phyloP scores from a whole-genome alignment of 2,797 vertebrate genomes.

The Falco columbarius region DNA sequence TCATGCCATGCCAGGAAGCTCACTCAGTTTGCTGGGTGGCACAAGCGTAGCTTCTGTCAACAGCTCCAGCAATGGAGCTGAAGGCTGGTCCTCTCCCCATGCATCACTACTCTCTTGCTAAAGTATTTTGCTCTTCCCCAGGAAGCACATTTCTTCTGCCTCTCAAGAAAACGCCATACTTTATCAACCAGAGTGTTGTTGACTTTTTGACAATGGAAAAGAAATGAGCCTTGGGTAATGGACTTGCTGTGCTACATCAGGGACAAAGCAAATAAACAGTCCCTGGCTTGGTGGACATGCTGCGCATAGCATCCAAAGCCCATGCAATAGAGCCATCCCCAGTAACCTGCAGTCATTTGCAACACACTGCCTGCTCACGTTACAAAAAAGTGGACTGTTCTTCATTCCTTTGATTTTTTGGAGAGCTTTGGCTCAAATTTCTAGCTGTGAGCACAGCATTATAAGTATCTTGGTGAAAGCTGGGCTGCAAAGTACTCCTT shows the following conservation, averaged over 20 bases:
- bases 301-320: neutral
- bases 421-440: neutral
- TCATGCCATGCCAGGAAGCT: neutral
- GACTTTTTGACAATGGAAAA: neutral
- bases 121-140: neutral
- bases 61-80: neutral
- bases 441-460: neutral
- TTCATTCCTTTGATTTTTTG: conserved; percentile 2
- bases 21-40: neutral
- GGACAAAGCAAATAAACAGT: neutral
- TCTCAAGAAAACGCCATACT: neutral
- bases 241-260: neutral
- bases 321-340: neutral
- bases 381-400: neutral
- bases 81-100: neutral
- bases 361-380: neutral
- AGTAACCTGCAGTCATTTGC: neutral
- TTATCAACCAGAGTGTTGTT: neutral
- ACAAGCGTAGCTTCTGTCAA: neutral
- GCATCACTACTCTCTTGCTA: neutral
- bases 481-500: neutral
- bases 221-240: neutral
- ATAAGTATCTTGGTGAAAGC: neutral
- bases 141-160: neutral
- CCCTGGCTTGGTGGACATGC: accelerated